These are phyloP conservation scores for Oryzias sinensis DNA, from an alignment of 2,797 vertebrate species.

Conservation along the genomic window DNA sequence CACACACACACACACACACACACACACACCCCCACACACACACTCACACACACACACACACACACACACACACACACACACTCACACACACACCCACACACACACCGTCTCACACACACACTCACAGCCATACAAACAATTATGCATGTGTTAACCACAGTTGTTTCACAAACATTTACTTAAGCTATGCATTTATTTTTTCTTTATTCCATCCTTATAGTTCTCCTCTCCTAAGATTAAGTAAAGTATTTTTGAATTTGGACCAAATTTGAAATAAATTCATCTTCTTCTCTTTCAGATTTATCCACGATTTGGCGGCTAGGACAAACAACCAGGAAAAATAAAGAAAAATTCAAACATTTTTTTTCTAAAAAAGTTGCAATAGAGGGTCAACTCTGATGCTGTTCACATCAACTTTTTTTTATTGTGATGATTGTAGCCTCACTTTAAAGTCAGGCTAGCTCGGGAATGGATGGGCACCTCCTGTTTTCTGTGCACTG, in stretches of 20 bases:
- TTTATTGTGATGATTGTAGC: slow-evolving; percentile 44
- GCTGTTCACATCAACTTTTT: slow-evolving; percentile 29
- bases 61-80: no score
- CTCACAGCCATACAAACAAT: no score
- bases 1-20: no score
- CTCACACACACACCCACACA: no score
- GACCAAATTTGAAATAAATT: neutral
- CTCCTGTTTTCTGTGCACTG: slow-evolving; percentile 82
- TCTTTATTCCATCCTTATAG: neutral
- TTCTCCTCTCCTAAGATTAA: no score
- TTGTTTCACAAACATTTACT: neutral
- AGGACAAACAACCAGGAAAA: slow-evolving; percentile 25
- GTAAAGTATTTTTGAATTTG: no score
- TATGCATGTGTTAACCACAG: neutral
- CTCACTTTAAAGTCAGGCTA: slow-evolving; percentile 52
- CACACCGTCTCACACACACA: no score
- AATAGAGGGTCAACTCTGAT: slow-evolving; percentile 56
- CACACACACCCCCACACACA: no score
- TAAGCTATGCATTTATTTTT: neutral
- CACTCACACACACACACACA: no score
- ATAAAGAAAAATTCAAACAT: slow-evolving; percentile 19
- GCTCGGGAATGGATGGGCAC: slow-evolving; percentile 79
- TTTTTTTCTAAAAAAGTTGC: slow-evolving; percentile 45
- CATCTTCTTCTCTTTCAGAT: slow-evolving; percentile 32
- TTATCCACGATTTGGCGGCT: slow-evolving; percentile 34